Evolutionary conservation across 1,140 invertebrate species (phyloP).

Genomic region (Neodiprion pinetum): DNA sequence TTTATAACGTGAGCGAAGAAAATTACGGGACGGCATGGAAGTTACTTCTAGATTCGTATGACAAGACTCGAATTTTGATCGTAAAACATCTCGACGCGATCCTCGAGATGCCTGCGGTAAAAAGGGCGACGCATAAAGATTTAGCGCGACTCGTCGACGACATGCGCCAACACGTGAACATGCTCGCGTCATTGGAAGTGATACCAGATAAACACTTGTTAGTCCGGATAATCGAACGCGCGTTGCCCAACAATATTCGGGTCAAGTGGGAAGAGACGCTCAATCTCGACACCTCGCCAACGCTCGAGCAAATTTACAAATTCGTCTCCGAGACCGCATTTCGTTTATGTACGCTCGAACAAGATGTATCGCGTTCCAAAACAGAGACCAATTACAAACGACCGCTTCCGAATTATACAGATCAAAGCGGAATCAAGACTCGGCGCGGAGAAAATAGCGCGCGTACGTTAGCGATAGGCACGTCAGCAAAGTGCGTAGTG

Average conservation of each 20-base stretch:
- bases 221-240: constrained; percentile 18
- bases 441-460: constrained; percentile 19
- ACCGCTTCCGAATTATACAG: neutral
- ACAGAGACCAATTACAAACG: neutral
- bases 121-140: constrained; percentile 22
- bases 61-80: constrained; percentile 27
- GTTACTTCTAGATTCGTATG: constrained; percentile 25
- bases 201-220: constrained; percentile 12
- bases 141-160: constrained; percentile 22
- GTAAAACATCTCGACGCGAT: constrained; percentile 29
- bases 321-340: constrained; percentile 18
- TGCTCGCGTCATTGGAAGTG: constrained; percentile 25
- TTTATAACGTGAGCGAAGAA: constrained; percentile 19
- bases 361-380: neutral
- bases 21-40: constrained; percentile 33
- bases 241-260: constrained; percentile 20
- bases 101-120: constrained; percentile 13
- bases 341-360: constrained; percentile 13
- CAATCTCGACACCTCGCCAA: constrained; percentile 13
- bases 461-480: constrained; percentile 14
- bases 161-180: constrained; percentile 24
- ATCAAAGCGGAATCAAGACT: constrained; percentile 13
- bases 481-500: constrained; percentile 12
- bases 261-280: constrained; percentile 27
- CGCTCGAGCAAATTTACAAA: constrained; percentile 17